Base-by-base conservation (phyloP, 2,113 vertebrate genomes). In the Gorsachius goisagi region DNA sequence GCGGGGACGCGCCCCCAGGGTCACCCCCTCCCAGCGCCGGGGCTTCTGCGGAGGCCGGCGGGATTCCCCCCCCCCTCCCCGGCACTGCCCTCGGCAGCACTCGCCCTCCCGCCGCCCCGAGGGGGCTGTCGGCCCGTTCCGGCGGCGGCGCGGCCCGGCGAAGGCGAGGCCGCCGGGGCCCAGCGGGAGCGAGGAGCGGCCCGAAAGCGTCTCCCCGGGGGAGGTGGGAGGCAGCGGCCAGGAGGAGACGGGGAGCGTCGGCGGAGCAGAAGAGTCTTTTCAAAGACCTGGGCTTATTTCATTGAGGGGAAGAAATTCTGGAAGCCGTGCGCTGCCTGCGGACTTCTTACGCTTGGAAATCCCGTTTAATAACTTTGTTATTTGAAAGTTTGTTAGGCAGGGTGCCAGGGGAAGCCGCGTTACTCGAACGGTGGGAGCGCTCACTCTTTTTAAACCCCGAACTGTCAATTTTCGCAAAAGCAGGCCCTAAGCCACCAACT, bases 351-450 rank as follows among this genome's bases (percentile, higher is more conserved):
- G 9, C 45, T 45, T 24, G 15, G 28, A 58, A 74, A 67, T 39
- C 37, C 5, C 16, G 0, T 44, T 28, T 24, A 72, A 16, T 87
- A 78, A 71, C 17, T 67, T 16, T 9, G 67, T 63, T 64, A 23
- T 8, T 30, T 15, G 23, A 11, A 89, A 96, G 93, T 93, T 95
- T n/a, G 64, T 33, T 23, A 39, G 82, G 82, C 85, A 4, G 71
- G 6, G 39, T 1, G 92, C 77, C 90, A 22, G 5, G 67, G 63
- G 32, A 4, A 21, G 71, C 76, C 5, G 67, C 28, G 0, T 4
- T 15, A 4, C 50, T 58, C 4, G 15, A 22, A 52, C 71, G 30
- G 20, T 52, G 49, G 39, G 32, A 39, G 55, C 50, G 5, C 47
- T 75, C 15, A 0, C 22, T 41, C 2, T 5, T 52, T 47, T 39